Base-by-base conservation (phyloP, 2,888 invertebrate species). In the Thereva unica region DNA sequence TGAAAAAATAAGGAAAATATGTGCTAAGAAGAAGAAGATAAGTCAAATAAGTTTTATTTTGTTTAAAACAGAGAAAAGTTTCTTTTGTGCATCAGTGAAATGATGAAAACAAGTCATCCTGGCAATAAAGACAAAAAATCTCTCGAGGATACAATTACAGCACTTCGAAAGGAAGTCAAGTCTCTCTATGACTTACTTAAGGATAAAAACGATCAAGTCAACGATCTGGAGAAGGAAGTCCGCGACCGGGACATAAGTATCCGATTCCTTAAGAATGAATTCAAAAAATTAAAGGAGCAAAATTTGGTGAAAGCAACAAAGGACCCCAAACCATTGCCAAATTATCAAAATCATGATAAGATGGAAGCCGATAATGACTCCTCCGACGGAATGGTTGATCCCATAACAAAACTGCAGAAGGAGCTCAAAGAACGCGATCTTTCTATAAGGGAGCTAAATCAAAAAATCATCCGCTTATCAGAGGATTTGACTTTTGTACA, bases 381-480 rank as follows among this genome's bases (percentile, higher is more conserved):
- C 5, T 50, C 42, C 10, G 66, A 64, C 40, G 37, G 23, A 35
- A 45, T 34, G 4, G 54, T 53, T 8, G 71, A 73, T 10, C 59
- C 72, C 9, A 71, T 75, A 55, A 69, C 69, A 38, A 72, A 72
- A 41, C 61, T 77, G 5, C 74, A 73, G 50, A 63, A 69, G 8
- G 74, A 76, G 37, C 40, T 77, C 7, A 70, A 72, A 40, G 72
- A 75, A 34, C 76, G 76, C 57, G 75, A 77, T 56, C 67, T 67
- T 44, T 67, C 72, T 4, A 73, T 78, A 10, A 70, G 69, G 10
- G 76, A 77, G 34, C 72, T 75, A 23, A 74, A 75, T 64, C 73
- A 75, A 53, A 75, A 75, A 67, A 74, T 77, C 55, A 72, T 75
- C 59, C 74, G 76, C 64, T 70, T 77, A 44, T 75, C 74, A 8